A percentile compares a stretch with the other conserved stretches of the same genome.
These are phyloP conservation scores for Charaxes varanes DNA, from an alignment of 1,140 invertebrate species.

Conservation along the genomic window DNA sequence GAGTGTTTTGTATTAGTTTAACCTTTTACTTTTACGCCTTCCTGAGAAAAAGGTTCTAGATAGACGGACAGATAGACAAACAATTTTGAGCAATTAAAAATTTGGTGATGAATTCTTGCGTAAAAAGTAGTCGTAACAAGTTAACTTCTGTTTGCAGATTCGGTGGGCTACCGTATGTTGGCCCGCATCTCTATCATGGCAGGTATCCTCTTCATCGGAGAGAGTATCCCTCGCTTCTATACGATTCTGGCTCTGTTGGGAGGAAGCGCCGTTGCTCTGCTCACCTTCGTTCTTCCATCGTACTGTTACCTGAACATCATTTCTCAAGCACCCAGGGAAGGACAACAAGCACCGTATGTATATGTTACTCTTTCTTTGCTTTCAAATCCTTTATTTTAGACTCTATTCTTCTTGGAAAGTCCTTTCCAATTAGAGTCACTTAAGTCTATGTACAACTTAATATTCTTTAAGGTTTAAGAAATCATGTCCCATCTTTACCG, in stretches of 20 bases:
- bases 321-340: conserved; percentile 27
- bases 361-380: too few relatives aligned
- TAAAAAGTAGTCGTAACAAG: not conserved
- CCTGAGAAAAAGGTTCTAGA: too few relatives aligned
- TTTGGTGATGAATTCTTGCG: not conserved
- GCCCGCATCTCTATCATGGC: conserved; percentile 76
- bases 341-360: conserved; percentile 36
- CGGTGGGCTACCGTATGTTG: conserved; percentile 77
- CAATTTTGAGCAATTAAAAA: too few relatives aligned
- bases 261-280: conserved; percentile 79
- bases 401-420: too few relatives aligned
- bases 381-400: too few relatives aligned
- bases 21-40: too few relatives aligned
- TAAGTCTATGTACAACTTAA: too few relatives aligned
- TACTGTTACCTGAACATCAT: conserved; percentile 80
- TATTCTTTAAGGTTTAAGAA: too few relatives aligned
- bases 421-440: too few relatives aligned
- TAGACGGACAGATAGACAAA: too few relatives aligned
- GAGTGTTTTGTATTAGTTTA: too few relatives aligned
- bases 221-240: conserved; percentile 81
- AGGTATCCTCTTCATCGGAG: conserved; percentile 78
- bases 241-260: conserved; percentile 83
- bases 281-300: conserved; percentile 81
- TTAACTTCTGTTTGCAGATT: conserved; percentile 66
- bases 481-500: too few relatives aligned